Base-by-base conservation (phyloP, 2,888 invertebrate species). In the Orchesella flavescens region DNA sequence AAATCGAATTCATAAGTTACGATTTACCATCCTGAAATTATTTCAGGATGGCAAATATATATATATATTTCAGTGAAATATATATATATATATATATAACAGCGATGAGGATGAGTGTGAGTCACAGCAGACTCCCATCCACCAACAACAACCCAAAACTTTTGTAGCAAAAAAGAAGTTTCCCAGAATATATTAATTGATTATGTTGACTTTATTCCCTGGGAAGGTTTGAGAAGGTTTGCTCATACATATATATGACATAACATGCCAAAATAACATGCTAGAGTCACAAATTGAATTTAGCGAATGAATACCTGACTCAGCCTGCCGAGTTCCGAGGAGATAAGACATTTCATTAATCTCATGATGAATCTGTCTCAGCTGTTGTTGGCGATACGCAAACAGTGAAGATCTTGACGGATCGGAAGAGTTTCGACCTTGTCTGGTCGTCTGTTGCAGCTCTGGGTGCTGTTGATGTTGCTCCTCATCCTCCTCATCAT, bases 341-440 rank as follows among this genome's bases (percentile, higher is more conserved):
- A 83, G 81, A 61, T 79, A 72, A n/a, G 85, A 85, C 79, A 85
- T 75, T 79, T 78, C 85, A 66, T 85, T 85, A 71, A 85, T 85
- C 73, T 85, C 85, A 71, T 83, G 79, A 79, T 85, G 82, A 75
- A 85, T 85, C 75, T 85, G 85, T 75, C 85, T 78, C 65, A 85
- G 71, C 79, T 85, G 85, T 66, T 85, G 85, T 82, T 83, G 83
- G 15, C 85, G 68, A 65, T 85, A 75, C 49, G 85, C 85, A 63
- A 83, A 77, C 59, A 85, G 61, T 43, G 75, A 61, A 57, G 82
- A 82, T 82, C 73, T 77, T 69, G 84, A 53, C 53, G 78, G 84
- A 65, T 84, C 84, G 17, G 71, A 74, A 19, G 71, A 63, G 19
- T 68, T 57, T n/a, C 57, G 77, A 68, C 46, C 68, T 24, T 69